These are phyloP conservation scores for Parnassius smintheus DNA, from an alignment of 2,888 invertebrate species.

Conservation along the genomic window DNA sequence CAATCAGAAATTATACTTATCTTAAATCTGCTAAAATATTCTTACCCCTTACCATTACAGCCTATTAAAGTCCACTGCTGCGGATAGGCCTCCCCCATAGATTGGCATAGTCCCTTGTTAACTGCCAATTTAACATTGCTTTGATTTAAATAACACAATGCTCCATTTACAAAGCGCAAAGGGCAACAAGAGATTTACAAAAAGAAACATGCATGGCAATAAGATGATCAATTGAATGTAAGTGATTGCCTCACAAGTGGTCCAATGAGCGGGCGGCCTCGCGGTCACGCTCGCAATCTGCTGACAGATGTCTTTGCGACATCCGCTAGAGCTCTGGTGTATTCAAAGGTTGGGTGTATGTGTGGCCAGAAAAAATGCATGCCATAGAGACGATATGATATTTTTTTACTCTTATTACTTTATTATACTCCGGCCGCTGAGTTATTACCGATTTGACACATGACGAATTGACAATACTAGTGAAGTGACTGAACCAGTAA, in stretches of 20 bases:
- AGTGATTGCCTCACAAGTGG: constrained; percentile 15
- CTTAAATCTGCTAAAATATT: no score
- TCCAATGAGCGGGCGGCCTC: constrained; percentile 7
- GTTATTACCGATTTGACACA: no score
- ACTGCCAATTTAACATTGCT: constrained; percentile 1
- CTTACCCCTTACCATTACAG: no score
- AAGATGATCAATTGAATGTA: constrained; percentile 17
- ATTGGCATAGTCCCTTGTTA: neutral
- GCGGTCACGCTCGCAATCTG: constrained; percentile 15
- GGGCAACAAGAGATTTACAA: constrained; percentile 4
- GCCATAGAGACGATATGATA: no score
- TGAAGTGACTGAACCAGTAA: no score
- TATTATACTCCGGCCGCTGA: no score
- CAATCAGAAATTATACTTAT: no score
- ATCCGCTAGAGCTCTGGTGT: constrained; percentile 13
- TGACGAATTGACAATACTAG: no score
- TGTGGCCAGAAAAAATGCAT: constrained; percentile 5
- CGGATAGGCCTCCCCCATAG: no score
- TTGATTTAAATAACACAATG: constrained; percentile 12
- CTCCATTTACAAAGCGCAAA: constrained; percentile 5
- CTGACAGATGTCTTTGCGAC: constrained; percentile 18
- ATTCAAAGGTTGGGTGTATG: neutral
- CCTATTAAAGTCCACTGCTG: no score
- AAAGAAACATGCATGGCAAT: constrained; percentile 2
- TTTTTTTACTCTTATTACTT: no score